Evolutionary conservation across 2,888 invertebrate genomes (phyloP), one percentile per base, ranked within the genome.

Genomic region (Tortricodes alternella): DNA sequence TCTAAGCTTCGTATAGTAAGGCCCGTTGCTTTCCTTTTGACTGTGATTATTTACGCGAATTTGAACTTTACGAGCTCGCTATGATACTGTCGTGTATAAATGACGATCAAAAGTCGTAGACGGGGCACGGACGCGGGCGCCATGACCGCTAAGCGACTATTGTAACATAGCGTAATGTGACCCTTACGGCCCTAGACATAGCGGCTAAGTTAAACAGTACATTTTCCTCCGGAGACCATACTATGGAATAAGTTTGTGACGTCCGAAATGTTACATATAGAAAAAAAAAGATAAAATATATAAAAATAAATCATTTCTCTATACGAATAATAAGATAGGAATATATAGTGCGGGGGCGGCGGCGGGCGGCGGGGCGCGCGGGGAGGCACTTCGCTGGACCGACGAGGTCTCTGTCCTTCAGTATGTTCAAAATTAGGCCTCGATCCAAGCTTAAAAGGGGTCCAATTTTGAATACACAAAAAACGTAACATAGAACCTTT

Each of bases 241-340:
- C 74, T 71, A 76, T 74, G 78, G 76, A 73, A 85, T 81, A 83
- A 82, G 76, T 81, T 82, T 75, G 84, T 83, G 78, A 81, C 89
- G 89, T 89, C 89, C 89, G 84, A 78, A 74, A 68, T 78, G 75
- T 80, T 82, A 83, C 76, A 80, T 82, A 83, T 77, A 83, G 76
- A 78, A 76, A 74, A 77, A 78, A 82, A 79, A 77, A 77, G 65
- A 63, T 63, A 71, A 73, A 81, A 83, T 78, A 80, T 83, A 80
- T 83, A 77, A 81, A 80, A 81, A 67, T 78, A 78, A 77, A 76
- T 76, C 78, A 83, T 72, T 82, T 83, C 77, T 83, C 81, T 83
- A 78, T 83, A 80, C 74, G 71, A 78, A 78, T 82, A 83, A 74
- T n/a, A n/a, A n/a, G n/a, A 46, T 71, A 62, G 74, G 78, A 81